Conservation (phyloP, 1,140 invertebrate genomes). For the Patella vulgata region DNA sequence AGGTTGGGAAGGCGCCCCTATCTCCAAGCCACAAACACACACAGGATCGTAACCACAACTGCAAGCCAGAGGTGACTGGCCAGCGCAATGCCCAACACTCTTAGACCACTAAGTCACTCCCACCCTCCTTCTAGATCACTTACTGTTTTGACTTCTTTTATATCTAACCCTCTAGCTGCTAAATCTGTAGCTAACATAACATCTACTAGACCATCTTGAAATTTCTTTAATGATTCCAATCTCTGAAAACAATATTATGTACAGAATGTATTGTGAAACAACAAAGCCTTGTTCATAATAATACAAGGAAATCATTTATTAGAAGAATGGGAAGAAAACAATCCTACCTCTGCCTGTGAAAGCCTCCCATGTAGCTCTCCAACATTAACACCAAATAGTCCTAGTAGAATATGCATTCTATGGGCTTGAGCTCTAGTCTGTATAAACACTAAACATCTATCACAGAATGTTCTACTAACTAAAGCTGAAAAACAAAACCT, state of each 20-base stretch:
- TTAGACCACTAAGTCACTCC: too few species aligned
- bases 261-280: too few species aligned
- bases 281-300: too few species aligned
- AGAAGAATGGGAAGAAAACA: too few species aligned
- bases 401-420: constrained; percentile 88
- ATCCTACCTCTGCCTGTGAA: constrained; percentile 78
- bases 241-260: constrained; percentile 72
- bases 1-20: too few species aligned
- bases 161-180: constrained; percentile 95
- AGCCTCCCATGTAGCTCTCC: constrained; percentile 96
- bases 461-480: constrained; percentile 91
- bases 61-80: too few species aligned
- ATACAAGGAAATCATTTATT: too few species aligned
- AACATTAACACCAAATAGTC: constrained; percentile 85
- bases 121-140: too few species aligned
- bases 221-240: constrained; percentile 87
- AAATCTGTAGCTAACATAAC: constrained; percentile 96
- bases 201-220: constrained; percentile 89
- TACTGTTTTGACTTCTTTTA: constrained; percentile 93
- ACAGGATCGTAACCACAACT: too few species aligned
- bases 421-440: constrained; percentile 96
- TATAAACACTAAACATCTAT: constrained; percentile 94
- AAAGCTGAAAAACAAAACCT: constrained; percentile 73
- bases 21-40: too few species aligned
- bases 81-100: too few species aligned